Conservation (phyloP, 1,140 invertebrate genomes). For the Drosophila lacteicornis region DNA sequence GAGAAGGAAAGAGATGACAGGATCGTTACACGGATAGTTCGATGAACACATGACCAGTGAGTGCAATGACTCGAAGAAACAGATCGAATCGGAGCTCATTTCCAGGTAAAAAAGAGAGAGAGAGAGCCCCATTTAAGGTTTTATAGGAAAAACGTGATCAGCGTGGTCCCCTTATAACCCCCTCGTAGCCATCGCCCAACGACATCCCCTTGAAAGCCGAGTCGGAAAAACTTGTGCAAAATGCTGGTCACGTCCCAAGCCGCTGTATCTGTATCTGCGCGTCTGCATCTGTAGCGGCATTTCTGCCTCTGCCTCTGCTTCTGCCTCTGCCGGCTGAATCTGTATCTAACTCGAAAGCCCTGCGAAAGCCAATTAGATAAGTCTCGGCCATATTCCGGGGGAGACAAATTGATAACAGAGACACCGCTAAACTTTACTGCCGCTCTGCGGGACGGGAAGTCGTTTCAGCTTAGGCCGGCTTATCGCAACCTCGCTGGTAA, state of each 20-base stretch:
- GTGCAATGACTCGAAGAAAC: constrained; percentile 51
- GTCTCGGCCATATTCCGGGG: constrained; percentile 28
- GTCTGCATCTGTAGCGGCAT: constrained; percentile 9
- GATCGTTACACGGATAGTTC: constrained; percentile 38
- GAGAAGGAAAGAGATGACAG: neutral
- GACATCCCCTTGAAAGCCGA: constrained; percentile 8
- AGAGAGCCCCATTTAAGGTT: constrained; percentile 35
- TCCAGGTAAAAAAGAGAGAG: constrained; percentile 8
- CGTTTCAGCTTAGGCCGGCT: constrained; percentile 23
- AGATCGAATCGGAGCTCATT: constrained; percentile 30
- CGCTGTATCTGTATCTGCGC: constrained; percentile 16
- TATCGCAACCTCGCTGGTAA: constrained; percentile 37
- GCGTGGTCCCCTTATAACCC: neutral
- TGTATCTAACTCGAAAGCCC: constrained; percentile 33
- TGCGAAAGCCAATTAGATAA: constrained; percentile 39
- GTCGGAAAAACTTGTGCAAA: constrained; percentile 30
- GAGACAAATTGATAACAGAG: constrained; percentile 40
- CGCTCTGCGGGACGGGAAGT: constrained; percentile 42
- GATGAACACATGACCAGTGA: constrained; percentile 33
- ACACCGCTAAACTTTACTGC: constrained; percentile 32
- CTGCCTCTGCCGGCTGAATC: constrained; percentile 1
- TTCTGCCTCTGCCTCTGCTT: neutral
- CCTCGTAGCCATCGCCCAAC: neutral
- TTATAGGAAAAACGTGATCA: constrained; percentile 67
- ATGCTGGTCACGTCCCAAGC: constrained; percentile 42